Conservation (phyloP, 2,797 vertebrate species). For the Oreochromis grahami region DNA sequence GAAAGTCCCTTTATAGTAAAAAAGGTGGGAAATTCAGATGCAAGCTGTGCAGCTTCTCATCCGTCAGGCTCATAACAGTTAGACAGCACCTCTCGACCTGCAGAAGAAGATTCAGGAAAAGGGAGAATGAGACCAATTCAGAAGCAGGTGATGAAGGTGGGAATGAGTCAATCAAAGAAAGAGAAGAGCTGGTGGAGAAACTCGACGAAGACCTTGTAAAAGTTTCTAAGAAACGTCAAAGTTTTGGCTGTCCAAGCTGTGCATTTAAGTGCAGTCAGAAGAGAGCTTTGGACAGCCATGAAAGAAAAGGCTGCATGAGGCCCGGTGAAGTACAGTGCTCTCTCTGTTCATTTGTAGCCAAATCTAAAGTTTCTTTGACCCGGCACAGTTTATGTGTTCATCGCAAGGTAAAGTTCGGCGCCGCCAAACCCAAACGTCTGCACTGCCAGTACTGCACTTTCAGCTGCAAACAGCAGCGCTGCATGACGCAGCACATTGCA, state of each 20-base stretch:
- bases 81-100: constrained; percentile 77
- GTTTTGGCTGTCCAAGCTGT: constrained; percentile 81
- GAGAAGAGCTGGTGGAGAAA: background rate
- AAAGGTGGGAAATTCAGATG: constrained; percentile 80
- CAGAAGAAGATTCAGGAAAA: constrained; percentile 15
- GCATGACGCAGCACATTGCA: constrained; percentile 81
- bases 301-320: constrained; percentile 79
- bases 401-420: constrained; percentile 22
- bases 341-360: constrained; percentile 79
- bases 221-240: constrained; percentile 6
- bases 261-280: constrained; percentile 85
- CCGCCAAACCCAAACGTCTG: constrained; percentile 40
- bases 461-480: constrained; percentile 85
- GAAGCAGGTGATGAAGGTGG: background rate
- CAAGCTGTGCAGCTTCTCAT: constrained; percentile 80
- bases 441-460: constrained; percentile 82
- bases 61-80: constrained; percentile 78
- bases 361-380: constrained; percentile 70
- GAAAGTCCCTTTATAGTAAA: constrained; percentile 10
- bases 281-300: constrained; percentile 79
- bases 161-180: background rate
- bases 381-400: constrained; percentile 73
- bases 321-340: constrained; percentile 75
- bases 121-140: background rate
- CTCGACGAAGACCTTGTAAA: background rate